These are phyloP conservation scores for Petrosia ficiformis DNA, from an alignment of 37 sponge, comb jelly and placozoan species.

Conservation along the genomic window DNA sequence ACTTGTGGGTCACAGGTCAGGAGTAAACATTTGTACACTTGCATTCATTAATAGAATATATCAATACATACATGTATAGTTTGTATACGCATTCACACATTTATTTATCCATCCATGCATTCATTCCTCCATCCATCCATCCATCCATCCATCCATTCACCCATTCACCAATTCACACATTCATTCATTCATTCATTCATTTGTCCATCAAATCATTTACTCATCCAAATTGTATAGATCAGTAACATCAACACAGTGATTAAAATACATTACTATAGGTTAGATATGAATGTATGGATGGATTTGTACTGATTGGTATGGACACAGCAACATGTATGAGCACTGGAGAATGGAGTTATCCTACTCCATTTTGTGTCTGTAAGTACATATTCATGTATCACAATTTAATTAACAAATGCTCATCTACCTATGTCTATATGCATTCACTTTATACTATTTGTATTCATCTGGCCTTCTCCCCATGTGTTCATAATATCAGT, in stretches of 20 bases:
- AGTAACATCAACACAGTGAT: not conserved
- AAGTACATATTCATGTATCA: not conserved
- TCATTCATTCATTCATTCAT: too few species aligned
- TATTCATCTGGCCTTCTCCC: not conserved
- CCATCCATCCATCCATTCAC: too few species aligned
- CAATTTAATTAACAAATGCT: not conserved
- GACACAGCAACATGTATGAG: not conserved
- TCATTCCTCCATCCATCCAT: too few species aligned
- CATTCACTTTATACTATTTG: not conserved
- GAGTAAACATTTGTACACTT: too few species aligned
- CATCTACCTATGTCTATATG: not conserved
- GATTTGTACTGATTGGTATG: not conserved
- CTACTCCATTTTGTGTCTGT: slow-evolving; percentile 8
- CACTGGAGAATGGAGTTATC: slow-evolving; percentile 9
- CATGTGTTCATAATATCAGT: not conserved
- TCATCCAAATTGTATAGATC: not conserved
- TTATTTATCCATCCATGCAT: too few species aligned
- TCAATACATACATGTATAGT: too few species aligned
- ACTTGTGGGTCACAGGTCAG: not conserved
- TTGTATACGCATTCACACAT: too few species aligned
- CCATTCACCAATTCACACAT: too few species aligned
- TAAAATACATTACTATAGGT: not conserved
- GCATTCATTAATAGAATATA: too few species aligned
- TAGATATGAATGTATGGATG: not conserved
- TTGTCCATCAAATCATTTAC: too few species aligned